Conservation (phyloP, 2,113 vertebrate genomes). For the Rhagologus leucostigma region DNA sequence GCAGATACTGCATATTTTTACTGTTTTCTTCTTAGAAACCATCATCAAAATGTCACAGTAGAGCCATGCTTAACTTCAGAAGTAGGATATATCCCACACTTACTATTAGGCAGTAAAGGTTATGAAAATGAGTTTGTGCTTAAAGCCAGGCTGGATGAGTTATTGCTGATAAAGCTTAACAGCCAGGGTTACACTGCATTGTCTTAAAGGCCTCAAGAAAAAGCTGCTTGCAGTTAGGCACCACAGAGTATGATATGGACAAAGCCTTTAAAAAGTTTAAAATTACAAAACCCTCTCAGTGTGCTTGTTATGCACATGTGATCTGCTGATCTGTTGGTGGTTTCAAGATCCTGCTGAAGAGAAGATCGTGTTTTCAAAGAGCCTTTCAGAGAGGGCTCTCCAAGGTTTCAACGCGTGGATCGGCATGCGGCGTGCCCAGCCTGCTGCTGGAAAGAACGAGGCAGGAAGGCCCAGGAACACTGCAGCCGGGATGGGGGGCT, state of each 20-base stretch:
- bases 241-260: too few species aligned
- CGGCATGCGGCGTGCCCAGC: rapidly evolving
- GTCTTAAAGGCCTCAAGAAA: neutral
- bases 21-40: neutral
- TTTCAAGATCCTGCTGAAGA: neutral
- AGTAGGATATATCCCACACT: neutral
- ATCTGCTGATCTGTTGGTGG: neutral
- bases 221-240: neutral
- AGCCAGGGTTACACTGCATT: neutral
- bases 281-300: neutral
- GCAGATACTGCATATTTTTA: neutral
- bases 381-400: neutral
- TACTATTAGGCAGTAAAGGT: neutral
- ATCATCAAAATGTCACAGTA: neutral
- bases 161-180: neutral
- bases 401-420: rapidly evolving
- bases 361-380: rapidly evolving
- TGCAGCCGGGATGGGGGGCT: neutral
- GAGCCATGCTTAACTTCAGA: neutral
- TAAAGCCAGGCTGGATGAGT: neutral
- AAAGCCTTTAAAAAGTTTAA: neutral
- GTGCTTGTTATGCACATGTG: neutral
- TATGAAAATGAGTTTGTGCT: neutral
- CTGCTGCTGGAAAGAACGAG: rapidly evolving
- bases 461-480: neutral